Conservation (phyloP, 2,797 vertebrate species). For the Tarsius wallacei region DNA sequence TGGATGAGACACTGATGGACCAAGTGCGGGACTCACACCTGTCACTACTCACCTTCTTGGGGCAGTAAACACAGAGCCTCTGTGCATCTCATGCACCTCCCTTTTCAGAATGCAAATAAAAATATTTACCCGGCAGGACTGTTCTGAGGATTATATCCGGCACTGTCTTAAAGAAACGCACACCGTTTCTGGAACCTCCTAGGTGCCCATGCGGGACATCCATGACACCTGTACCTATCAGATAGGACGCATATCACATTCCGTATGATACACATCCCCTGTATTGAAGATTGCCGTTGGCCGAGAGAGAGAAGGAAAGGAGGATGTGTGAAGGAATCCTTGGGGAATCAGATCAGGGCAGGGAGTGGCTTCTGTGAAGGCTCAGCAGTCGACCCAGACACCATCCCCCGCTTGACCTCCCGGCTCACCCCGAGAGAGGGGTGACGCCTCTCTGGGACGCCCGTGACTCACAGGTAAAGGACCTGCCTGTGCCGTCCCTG, state of each 20-base stretch:
- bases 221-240: too few relatives aligned
- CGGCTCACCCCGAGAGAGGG: not conserved
- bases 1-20: too few relatives aligned
- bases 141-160: not conserved
- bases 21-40: accelerated
- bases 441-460: not conserved
- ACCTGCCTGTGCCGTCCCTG: not conserved
- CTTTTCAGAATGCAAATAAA: not conserved
- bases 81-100: too few relatives aligned
- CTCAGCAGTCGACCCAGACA: not conserved
- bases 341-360: not conserved
- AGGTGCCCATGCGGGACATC: not conserved
- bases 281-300: not conserved
- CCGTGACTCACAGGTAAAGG: not conserved
- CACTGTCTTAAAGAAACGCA: not conserved
- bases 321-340: not conserved
- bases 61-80: accelerated
- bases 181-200: not conserved
- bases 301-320: not conserved
- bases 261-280: accelerated
- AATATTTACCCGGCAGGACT: not conserved
- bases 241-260: accelerated
- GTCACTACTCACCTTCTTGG: accelerated
- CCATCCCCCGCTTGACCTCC: not conserved
- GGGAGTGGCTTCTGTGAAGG: not conserved